These are phyloP conservation scores for Chrysopilus asiliformis DNA, from an alignment of 2,888 invertebrate genomes.

Conservation along the genomic window DNA sequence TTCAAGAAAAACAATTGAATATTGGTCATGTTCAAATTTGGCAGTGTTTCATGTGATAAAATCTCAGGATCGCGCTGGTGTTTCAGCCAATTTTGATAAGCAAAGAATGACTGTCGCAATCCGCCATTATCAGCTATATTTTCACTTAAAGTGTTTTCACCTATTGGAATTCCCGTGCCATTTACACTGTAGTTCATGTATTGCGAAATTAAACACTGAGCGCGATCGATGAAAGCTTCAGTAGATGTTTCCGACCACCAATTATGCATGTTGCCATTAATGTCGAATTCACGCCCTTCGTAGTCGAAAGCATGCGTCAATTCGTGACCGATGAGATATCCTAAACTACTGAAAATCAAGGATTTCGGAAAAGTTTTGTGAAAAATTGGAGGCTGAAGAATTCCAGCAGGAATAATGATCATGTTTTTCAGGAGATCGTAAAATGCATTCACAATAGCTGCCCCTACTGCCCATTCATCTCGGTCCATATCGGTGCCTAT, in stretches of 20 bases:
- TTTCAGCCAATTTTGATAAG: background rate
- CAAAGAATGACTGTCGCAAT: background rate
- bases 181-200: background rate
- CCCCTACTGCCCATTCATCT: no score
- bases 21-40: constrained; percentile 1
- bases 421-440: background rate
- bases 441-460: background rate
- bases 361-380: constrained; percentile 1
- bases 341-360: constrained; percentile 3
- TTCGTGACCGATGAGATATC: constrained; percentile 6
- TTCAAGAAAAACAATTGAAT: constrained; percentile 6
- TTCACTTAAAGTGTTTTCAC: constrained; percentile 1
- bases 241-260: constrained; percentile 1
- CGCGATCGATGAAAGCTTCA: background rate
- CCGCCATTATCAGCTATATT: constrained; percentile 9
- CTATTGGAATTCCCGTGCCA: background rate
- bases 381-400: constrained; percentile 4
- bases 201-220: constrained; percentile 1
- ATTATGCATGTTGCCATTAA: background rate
- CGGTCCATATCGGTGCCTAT: no score
- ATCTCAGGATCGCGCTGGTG: background rate
- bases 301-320: constrained; percentile 5
- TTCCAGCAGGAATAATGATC: constrained; percentile 1
- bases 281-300: constrained; percentile 1
- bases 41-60: constrained; percentile 4